Percentiles rank a stretch among this genome's conserved stretches.
Conservation (phyloP, 2,797 vertebrate genomes). For the Galagoides demidoff region DNA sequence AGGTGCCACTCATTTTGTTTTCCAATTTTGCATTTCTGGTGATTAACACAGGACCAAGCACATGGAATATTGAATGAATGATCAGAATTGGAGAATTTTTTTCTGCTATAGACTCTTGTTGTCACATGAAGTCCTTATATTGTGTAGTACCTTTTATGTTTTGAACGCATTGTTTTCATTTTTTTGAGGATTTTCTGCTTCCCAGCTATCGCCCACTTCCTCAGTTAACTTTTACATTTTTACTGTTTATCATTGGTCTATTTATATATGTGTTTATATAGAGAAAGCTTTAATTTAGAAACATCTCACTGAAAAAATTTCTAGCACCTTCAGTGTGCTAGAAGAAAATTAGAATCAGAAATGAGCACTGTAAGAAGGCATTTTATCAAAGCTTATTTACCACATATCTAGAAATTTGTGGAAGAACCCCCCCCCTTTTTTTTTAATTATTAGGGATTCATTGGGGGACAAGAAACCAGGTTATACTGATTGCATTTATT, state of each 20-base stretch:
- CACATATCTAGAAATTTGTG: neutral
- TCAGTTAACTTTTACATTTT: constrained; percentile 32
- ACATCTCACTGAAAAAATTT: neutral
- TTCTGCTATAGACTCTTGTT: neutral
- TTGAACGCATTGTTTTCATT: constrained; percentile 19
- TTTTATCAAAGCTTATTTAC: neutral
- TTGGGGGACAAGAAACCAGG: no score
- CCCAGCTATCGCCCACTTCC: neutral
- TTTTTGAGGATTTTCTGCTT: neutral
- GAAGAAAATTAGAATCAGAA: constrained; percentile 32
- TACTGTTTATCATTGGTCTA: neutral
- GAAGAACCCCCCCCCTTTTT: neutral
- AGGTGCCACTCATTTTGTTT: neutral
- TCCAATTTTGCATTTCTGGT: neutral
- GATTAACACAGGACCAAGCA: neutral
- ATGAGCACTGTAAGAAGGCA: neutral
- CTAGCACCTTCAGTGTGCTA: neutral
- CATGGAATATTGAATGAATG: neutral
- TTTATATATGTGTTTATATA: neutral
- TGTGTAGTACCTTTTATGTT: neutral
- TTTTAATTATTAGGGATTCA: no score
- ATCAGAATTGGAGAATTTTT: neutral
- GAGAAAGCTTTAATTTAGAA: constrained; percentile 15
- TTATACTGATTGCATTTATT: no score
- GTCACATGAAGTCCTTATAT: neutral